phyloP scores from a whole-genome alignment of 2,888 invertebrate species.

The Ptycholaimellus sp. region DNA sequence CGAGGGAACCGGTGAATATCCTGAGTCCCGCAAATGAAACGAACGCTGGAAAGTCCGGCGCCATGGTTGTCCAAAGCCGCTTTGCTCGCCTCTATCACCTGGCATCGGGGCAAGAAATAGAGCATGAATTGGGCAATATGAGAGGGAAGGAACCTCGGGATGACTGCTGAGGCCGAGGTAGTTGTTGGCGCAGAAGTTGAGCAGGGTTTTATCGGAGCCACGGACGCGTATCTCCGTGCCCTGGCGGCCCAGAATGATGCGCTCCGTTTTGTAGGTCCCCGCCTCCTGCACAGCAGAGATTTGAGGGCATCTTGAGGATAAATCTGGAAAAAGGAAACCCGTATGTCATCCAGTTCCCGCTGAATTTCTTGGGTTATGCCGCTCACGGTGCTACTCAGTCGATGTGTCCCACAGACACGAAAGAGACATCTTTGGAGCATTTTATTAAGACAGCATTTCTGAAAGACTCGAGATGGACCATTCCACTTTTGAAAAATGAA shows the following conservation, averaged over 20 bases:
- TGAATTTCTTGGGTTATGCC: too few relatives aligned
- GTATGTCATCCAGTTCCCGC: too few relatives aligned
- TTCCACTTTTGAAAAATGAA: too few relatives aligned
- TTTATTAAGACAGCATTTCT: too few relatives aligned
- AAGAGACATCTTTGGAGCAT: too few relatives aligned
- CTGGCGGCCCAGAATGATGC: constrained; percentile 54
- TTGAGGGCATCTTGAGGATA: constrained; percentile 1
- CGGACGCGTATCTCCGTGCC: constrained; percentile 46
- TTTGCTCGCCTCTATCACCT: constrained; percentile 46
- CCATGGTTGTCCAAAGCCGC: constrained; percentile 51
- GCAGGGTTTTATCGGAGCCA: constrained; percentile 37
- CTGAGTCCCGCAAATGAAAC: constrained; percentile 78
- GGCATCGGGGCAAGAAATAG: constrained; percentile 2
- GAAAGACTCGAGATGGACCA: too few relatives aligned
- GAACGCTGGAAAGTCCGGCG: constrained; percentile 62
- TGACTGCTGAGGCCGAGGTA: constrained; percentile 57
- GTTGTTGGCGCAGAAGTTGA: constrained; percentile 82
- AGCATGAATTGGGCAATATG: constrained; percentile 2
- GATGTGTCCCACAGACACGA: too few relatives aligned
- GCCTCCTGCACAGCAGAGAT: constrained; percentile 33
- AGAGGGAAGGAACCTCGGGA: constrained; percentile 32
- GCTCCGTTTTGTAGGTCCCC: constrained; percentile 63
- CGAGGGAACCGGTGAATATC: constrained; percentile 28
- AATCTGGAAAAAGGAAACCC: too few relatives aligned
- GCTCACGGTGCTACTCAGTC: too few relatives aligned